These are phyloP conservation scores for Corvus hawaiiensis DNA, from an alignment of 2,113 vertebrate genomes.

Conservation along the genomic window DNA sequence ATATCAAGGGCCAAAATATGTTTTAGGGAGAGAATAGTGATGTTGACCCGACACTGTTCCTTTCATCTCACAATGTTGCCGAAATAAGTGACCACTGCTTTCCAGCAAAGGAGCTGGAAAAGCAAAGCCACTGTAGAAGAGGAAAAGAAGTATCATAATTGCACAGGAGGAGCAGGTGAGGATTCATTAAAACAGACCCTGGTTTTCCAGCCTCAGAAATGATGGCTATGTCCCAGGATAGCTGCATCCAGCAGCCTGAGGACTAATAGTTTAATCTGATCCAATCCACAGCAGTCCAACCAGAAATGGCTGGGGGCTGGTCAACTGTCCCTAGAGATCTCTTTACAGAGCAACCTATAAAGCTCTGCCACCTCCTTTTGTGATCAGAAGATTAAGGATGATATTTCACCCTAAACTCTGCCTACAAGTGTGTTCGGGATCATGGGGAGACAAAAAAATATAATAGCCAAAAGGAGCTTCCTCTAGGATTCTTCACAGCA, in stretches of 20 bases:
- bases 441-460: neutral
- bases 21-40: neutral
- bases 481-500: neutral
- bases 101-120: neutral
- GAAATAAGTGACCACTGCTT: neutral
- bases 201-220: neutral
- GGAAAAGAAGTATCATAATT: neutral
- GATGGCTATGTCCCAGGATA: neutral
- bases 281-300: neutral
- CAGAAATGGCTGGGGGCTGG: rapidly evolving
- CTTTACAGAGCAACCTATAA: neutral
- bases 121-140: neutral
- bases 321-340: neutral
- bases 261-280: neutral
- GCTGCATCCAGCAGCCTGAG: neutral
- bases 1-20: neutral
- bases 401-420: neutral
- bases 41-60: neutral
- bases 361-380: neutral
- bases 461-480: neutral
- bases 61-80: neutral
- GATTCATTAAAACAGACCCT: neutral
- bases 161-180: neutral
- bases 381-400: neutral
- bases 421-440: neutral